Percentiles rank a stretch among this genome's conserved stretches.
These are phyloP conservation scores for Archips xylosteana DNA, from an alignment of 2,888 invertebrate species.

Conservation along the genomic window DNA sequence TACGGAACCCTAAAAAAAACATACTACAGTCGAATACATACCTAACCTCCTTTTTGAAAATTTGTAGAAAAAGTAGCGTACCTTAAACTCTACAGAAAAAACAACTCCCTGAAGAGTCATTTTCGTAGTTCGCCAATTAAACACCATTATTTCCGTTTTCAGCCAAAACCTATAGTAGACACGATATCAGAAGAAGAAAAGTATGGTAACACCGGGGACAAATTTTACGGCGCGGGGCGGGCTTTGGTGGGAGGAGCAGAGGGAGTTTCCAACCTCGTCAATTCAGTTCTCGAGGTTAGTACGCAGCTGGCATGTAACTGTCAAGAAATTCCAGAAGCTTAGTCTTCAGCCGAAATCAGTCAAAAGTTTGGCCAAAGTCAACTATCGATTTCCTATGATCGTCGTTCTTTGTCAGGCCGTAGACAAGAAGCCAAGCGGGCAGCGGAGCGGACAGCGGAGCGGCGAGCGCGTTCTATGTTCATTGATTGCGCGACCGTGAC, in stretches of 20 bases:
- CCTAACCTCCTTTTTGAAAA: too few species aligned
- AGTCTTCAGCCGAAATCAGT: neutral
- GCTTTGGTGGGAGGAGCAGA: slow-evolving; percentile 89
- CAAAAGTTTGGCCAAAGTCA: too few species aligned
- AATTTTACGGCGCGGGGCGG: slow-evolving; percentile 87
- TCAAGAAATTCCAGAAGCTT: neutral
- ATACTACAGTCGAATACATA: too few species aligned
- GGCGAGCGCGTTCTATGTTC: too few species aligned
- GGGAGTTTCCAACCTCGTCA: slow-evolving; percentile 87
- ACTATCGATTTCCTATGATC: too few species aligned
- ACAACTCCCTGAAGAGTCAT: neutral
- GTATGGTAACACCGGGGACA: slow-evolving; percentile 91
- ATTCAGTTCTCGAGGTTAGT: slow-evolving; percentile 87
- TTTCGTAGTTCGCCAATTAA: neutral
- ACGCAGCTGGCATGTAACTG: neutral
- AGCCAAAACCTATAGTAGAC: slow-evolving; percentile 91
- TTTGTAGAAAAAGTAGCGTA: too few species aligned
- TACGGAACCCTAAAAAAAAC: too few species aligned
- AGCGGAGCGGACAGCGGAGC: too few species aligned
- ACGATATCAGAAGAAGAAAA: slow-evolving; percentile 91
- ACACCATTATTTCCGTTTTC: slow-evolving; percentile 38
- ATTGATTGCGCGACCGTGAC: too few species aligned
- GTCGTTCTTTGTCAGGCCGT: too few species aligned
- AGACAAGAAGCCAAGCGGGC: too few species aligned
- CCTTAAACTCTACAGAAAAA: too few species aligned